Conservation (phyloP, 2,113 vertebrate species). For the Electrona antarctica region DNA sequence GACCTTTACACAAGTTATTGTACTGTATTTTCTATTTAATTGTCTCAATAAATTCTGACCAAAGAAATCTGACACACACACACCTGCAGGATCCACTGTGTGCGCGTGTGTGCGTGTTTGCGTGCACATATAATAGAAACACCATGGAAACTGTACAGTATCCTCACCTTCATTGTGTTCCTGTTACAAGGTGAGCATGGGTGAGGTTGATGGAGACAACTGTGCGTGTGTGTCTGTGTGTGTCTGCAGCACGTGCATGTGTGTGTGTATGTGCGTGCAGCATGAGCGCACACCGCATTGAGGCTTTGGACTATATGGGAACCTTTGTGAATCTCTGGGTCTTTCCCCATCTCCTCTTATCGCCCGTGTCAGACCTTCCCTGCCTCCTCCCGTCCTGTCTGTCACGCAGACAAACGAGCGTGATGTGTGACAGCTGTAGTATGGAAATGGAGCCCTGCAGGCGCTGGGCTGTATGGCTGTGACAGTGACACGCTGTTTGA, state of each 20-base stretch:
- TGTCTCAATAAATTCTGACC: too few relatives aligned
- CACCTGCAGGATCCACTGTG: conserved; percentile 46
- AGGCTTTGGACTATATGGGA: conserved; percentile 53
- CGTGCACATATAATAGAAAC: neutral
- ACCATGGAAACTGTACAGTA: too few relatives aligned
- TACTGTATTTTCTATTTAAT: too few relatives aligned
- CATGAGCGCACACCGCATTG: conserved; percentile 55
- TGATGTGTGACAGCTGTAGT: conserved; percentile 57
- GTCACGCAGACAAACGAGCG: conserved; percentile 43
- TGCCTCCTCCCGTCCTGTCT: conserved; percentile 27
- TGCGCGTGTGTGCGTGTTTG: conserved; percentile 1
- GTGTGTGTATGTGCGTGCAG: too few relatives aligned
- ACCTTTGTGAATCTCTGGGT: conserved; percentile 20
- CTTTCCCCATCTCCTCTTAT: conserved; percentile 24
- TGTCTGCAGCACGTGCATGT: too few relatives aligned
- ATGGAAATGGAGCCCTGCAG: conserved; percentile 39
- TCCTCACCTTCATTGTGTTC: too few relatives aligned
- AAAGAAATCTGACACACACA: neutral
- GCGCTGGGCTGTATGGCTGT: conserved; percentile 2
- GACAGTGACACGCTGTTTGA: conserved; percentile 46
- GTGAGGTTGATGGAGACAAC: too few relatives aligned
- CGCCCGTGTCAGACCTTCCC: conserved; percentile 32
- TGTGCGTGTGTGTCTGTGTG: too few relatives aligned
- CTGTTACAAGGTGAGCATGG: too few relatives aligned
- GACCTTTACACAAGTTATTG: too few relatives aligned